Percentiles rank a stretch among this genome's conserved stretches.
These are phyloP conservation scores for Tetrao urogallus DNA, from an alignment of 2,113 vertebrate species.

Conservation along the genomic window DNA sequence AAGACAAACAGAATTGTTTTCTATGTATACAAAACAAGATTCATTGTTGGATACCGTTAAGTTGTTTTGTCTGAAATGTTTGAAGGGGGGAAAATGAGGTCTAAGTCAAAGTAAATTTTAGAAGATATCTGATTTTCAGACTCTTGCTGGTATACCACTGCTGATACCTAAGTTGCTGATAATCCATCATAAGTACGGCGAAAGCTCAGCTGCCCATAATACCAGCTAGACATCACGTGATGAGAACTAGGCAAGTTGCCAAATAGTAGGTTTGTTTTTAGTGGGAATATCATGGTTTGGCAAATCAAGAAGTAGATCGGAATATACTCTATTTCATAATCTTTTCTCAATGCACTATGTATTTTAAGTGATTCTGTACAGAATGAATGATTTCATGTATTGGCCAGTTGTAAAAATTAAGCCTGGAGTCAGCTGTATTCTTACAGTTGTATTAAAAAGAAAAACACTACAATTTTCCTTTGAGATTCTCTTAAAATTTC, in stretches of 20 bases:
- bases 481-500: not conserved
- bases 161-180: not conserved
- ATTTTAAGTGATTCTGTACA: not conserved
- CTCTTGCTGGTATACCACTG: not conserved
- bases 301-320: conserved; percentile 3
- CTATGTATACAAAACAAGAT: not conserved
- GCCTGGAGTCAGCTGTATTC: not conserved
- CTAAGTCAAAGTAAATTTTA: not conserved
- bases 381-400: not conserved
- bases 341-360: not conserved
- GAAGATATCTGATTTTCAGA: not conserved
- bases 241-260: not conserved
- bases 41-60: not conserved
- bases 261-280: not conserved
- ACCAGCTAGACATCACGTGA: not conserved
- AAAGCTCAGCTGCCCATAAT: not conserved
- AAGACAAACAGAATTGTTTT: not conserved
- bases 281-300: not conserved
- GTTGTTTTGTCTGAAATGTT: conserved; percentile 2
- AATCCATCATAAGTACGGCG: not conserved
- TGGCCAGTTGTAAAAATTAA: not conserved
- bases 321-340: not conserved
- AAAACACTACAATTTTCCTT: not conserved
- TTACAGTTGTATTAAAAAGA: not conserved
- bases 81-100: conserved; percentile 6